These are phyloP conservation scores for Trachymyrmex cornetzi DNA, from an alignment of 1,140 invertebrate genomes.

Conservation along the genomic window DNA sequence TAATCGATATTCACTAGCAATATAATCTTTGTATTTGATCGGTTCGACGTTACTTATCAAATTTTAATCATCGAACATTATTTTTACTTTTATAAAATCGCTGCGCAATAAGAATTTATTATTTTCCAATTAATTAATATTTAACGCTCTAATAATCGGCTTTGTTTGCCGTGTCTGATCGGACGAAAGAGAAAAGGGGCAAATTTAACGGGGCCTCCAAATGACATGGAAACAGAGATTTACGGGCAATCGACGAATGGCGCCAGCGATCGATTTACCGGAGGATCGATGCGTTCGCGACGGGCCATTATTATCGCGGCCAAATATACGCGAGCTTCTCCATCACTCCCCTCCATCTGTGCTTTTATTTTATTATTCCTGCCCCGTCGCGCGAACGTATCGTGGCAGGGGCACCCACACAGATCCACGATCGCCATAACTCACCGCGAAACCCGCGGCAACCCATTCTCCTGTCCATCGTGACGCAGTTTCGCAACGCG, in stretches of 20 bases:
- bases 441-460: constrained; percentile 74
- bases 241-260: constrained; percentile 82
- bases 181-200: constrained; percentile 48
- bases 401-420: constrained; percentile 65
- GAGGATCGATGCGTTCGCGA: constrained; percentile 70
- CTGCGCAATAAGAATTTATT: constrained; percentile 1
- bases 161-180: not conserved
- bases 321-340: constrained; percentile 70
- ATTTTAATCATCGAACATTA: not conserved
- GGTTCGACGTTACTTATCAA: not conserved
- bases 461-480: constrained; percentile 61
- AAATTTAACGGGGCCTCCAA: constrained; percentile 72
- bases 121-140: constrained; percentile 15
- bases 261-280: constrained; percentile 39
- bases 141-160: not conserved
- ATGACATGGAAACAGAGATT: constrained; percentile 77
- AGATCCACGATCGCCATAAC: constrained; percentile 74
- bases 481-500: constrained; percentile 67
- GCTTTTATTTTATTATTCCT: constrained; percentile 80
- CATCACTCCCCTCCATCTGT: constrained; percentile 59
- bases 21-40: not conserved
- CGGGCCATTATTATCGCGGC: constrained; percentile 72
- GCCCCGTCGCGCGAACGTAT: constrained; percentile 66
- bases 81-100: not conserved
- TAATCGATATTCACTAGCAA: constrained; percentile 16